Evolutionary conservation across 2,797 vertebrate species (phyloP).

Genomic region (Yasuhikotakia modesta): DNA sequence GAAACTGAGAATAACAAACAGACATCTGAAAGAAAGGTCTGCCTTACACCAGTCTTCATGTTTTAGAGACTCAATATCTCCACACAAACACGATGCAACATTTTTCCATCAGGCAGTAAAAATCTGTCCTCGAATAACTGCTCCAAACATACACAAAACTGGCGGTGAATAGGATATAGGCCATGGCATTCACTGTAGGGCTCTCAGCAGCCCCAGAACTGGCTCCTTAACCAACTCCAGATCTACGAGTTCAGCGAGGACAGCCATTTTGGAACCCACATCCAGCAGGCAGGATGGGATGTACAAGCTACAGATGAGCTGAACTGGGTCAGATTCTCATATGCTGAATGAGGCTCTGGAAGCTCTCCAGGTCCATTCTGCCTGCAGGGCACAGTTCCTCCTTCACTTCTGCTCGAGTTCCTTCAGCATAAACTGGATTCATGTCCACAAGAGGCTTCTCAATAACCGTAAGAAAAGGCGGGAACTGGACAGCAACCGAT

Average conservation of each 20-base stretch:
- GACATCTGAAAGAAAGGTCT: no score
- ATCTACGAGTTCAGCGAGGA: slow-evolving; percentile 49
- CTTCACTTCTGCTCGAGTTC: slow-evolving; percentile 31
- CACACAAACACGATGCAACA: not conserved
- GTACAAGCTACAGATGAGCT: slow-evolving; percentile 39
- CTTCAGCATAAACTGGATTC: slow-evolving; percentile 38
- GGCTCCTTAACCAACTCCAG: slow-evolving; percentile 51
- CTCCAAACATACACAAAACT: slow-evolving; percentile 22
- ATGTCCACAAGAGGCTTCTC: slow-evolving; percentile 38
- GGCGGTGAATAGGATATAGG: not conserved
- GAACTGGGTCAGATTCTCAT: slow-evolving; percentile 53
- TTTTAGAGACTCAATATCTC: not conserved
- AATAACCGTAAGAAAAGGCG: slow-evolving; percentile 26
- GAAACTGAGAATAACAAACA: not conserved
- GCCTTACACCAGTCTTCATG: not conserved
- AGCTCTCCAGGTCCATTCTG: slow-evolving; percentile 38
- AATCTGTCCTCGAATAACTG: not conserved
- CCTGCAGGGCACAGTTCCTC: slow-evolving; percentile 38
- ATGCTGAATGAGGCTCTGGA: slow-evolving; percentile 54
- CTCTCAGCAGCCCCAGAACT: slow-evolving; percentile 37
- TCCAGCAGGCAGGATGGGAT: slow-evolving; percentile 43
- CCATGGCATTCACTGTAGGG: slow-evolving; percentile 25
- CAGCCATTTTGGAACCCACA: slow-evolving; percentile 47
- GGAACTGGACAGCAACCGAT: slow-evolving; percentile 36
- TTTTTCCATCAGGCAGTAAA: slow-evolving; percentile 8